Evolutionary conservation across 2,888 invertebrate genomes (phyloP).

Genomic region (Heliconius hortense): DNA sequence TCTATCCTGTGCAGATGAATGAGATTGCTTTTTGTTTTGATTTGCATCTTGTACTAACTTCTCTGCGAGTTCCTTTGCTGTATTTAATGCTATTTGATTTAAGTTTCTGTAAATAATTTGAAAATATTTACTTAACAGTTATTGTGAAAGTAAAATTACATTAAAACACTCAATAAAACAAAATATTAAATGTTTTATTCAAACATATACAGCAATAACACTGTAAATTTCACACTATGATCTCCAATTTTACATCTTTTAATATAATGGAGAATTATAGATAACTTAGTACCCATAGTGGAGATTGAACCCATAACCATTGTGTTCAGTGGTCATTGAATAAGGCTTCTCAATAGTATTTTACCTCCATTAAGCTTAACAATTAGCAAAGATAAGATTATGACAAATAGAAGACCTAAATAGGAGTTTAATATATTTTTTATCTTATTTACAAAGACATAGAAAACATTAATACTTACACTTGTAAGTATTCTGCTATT

Average conservation of each 20-base stretch:
- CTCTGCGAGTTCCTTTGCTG: constrained; percentile 88
- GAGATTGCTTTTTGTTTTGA: constrained; percentile 87
- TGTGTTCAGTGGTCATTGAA: too few species aligned
- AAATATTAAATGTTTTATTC: not conserved
- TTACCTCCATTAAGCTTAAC: too few species aligned
- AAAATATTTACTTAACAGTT: not conserved
- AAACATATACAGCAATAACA: not conserved
- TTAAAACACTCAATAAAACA: not conserved
- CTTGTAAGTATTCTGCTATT: constrained; percentile 86
- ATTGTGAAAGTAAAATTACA: not conserved
- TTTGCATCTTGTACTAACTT: constrained; percentile 87
- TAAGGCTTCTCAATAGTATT: too few species aligned
- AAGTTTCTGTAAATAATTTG: constrained; percentile 73
- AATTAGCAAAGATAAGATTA: not conserved
- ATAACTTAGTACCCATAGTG: too few species aligned
- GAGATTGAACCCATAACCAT: too few species aligned
- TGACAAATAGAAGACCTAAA: not conserved
- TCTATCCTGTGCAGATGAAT: constrained; percentile 91
- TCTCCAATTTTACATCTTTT: not conserved
- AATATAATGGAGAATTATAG: too few species aligned
- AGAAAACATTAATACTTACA: constrained; percentile 63
- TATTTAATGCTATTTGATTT: constrained; percentile 84
- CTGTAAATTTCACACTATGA: not conserved
- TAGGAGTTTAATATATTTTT: constrained; percentile 8
- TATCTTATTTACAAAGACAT: too few species aligned